Base-by-base conservation (phyloP, 2,888 invertebrate species). In the Nematopogon swammerdamellus region DNA sequence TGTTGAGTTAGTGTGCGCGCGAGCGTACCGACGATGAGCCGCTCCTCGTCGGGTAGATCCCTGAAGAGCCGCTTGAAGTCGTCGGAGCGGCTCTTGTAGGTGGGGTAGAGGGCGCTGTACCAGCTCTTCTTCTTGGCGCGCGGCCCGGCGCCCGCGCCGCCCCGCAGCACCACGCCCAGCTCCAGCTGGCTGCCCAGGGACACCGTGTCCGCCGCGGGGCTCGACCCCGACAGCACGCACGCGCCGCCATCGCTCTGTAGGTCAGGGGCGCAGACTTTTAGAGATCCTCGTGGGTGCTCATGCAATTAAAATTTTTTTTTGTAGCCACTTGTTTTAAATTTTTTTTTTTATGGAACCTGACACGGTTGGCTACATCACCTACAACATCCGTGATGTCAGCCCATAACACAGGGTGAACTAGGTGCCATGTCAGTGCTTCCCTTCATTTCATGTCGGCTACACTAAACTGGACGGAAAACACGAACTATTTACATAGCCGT, bases 1-100 rank as follows among this genome's bases (percentile, higher is more conserved):
- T n/a, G n/a, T n/a, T n/a, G n/a, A n/a, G n/a, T n/a, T n/a, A n/a
- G n/a, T n/a, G n/a, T n/a, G n/a, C n/a, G n/a, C n/a, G n/a, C n/a
- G n/a, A n/a, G n/a, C n/a, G n/a, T n/a, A 95, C 96, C 97, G 59
- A 96, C 95, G 67, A 97, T 89, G 56, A 97, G 85, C 59, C 95
- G 82, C 68, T 97, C 96, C 61, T 95, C 93, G 53, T 87, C 86
- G 1, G 96, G 95, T 55, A 97, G 85, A 52, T 93, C 92, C 68
- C 92, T 94, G 71, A 97, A 97, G 54, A 95, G 86, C 63, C 90
- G 84, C 65, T 91, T 94, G 70, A 96, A 97, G 72, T 97, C 95
- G 60, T 93, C 93, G 3, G 91, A 91, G 58, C 94, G 85, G 53
- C 93, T 93, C 75, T 97, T 97, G 70, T 97, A 97, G 0, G 94